A percentile compares a stretch with the other conserved stretches of the same genome.
Evolutionary conservation across 2,888 invertebrate genomes (phyloP).

Genomic region (Aphodius granarius): DNA sequence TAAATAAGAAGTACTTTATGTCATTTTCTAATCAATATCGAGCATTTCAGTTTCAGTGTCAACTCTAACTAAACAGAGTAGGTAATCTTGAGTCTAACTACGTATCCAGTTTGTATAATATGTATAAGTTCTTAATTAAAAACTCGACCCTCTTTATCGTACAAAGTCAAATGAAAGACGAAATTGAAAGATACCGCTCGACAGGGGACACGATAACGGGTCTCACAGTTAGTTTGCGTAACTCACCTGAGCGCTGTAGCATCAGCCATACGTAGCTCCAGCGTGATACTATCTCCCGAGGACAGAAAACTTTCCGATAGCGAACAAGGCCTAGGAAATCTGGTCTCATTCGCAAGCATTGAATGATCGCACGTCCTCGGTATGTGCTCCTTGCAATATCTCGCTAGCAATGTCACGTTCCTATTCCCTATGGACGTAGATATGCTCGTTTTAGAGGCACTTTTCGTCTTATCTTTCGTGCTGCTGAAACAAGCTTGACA

Average conservation of each 20-base stretch:
- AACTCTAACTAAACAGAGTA: too few species aligned
- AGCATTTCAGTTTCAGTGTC: too few species aligned
- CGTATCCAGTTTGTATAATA: too few species aligned
- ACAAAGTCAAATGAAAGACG: background rate
- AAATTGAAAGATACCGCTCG: background rate
- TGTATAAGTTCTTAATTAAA: too few species aligned
- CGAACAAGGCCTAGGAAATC: slow-evolving; percentile 69
- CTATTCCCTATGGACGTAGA: slow-evolving; percentile 57
- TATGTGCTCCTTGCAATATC: slow-evolving; percentile 80
- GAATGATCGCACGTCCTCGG: slow-evolving; percentile 84
- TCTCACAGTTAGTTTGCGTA: background rate
- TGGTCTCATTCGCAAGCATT: slow-evolving; percentile 60
- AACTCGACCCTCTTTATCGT: too few species aligned
- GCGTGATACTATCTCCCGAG: slow-evolving; percentile 76
- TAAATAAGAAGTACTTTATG: too few species aligned
- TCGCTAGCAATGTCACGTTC: slow-evolving; percentile 77
- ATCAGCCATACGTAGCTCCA: slow-evolving; percentile 78
- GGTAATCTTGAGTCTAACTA: too few species aligned
- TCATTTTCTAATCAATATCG: too few species aligned
- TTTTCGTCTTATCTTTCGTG: slow-evolving; percentile 46
- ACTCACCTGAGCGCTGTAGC: slow-evolving; percentile 82
- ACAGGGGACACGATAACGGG: background rate
- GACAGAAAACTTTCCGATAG: slow-evolving; percentile 83
- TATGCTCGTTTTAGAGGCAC: slow-evolving; percentile 34
- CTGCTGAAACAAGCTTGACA: slow-evolving; percentile 38